phyloP scores from a whole-genome alignment of 1,140 invertebrate genomes.

The Heliothis subflexa region DNA sequence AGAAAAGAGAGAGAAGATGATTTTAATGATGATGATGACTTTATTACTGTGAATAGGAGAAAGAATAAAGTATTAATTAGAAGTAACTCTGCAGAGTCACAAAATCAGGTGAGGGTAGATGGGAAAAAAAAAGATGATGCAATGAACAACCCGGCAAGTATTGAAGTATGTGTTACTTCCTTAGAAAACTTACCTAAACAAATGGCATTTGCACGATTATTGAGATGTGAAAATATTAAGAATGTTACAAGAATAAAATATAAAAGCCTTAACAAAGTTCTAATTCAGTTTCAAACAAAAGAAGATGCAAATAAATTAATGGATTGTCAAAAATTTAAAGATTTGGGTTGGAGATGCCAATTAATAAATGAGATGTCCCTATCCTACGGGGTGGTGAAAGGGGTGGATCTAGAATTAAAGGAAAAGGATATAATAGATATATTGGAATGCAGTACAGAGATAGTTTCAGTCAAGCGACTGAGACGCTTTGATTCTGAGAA shows the following conservation, averaged over 20 bases:
- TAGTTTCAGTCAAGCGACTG: slow-evolving; percentile 13
- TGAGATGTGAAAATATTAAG: slow-evolving; percentile 52
- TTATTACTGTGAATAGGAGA: no score
- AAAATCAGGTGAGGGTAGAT: no score
- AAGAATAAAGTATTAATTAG: no score
- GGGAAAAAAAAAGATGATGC: not conserved
- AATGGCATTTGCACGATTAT: slow-evolving; percentile 56
- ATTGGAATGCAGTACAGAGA: slow-evolving; percentile 10
- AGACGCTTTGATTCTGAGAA: not conserved
- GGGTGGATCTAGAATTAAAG: slow-evolving; percentile 46
- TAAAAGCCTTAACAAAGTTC: slow-evolving; percentile 52
- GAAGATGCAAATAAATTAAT: slow-evolving; percentile 38
- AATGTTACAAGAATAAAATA: slow-evolving; percentile 56
- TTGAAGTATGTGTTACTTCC: slow-evolving; percentile 51
- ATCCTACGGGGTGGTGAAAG: slow-evolving; percentile 41
- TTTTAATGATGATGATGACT: no score
- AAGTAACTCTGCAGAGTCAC: no score
- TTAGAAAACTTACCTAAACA: slow-evolving; percentile 58
- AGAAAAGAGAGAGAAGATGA: no score
- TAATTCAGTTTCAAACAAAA: not conserved
- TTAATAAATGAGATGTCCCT: slow-evolving; percentile 25
- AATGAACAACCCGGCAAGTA: not conserved
- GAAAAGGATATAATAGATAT: slow-evolving; percentile 42
- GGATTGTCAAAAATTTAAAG: slow-evolving; percentile 42
- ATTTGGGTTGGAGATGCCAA: slow-evolving; percentile 51